Evolutionary conservation across 2,888 invertebrate genomes (phyloP), one percentile per base, ranked within the genome.

Genomic region (Tachina lurida): DNA sequence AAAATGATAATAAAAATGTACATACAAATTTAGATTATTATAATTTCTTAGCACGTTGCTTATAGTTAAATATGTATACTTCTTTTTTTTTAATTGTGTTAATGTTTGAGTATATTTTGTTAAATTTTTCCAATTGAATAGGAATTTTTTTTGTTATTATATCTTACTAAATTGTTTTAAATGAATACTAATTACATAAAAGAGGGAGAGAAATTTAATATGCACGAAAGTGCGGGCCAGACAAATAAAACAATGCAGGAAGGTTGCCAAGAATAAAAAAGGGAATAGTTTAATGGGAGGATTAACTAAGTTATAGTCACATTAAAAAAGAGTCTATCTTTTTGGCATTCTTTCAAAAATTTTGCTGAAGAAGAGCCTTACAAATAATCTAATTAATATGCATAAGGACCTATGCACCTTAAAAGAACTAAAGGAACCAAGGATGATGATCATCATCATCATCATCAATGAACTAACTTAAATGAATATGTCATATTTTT

Each of bases 41-140:
- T 83, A 75, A 86, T 86, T 86, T 86, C 85, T 86, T 86, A 82
- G 82, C 86, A 86, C 86, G 86, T 86, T 85, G 60, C 62, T 80
- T 19, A 52, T 41, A 60, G 7, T 31, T 7, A 31, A 31, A 31
- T 31, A 31, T 31, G 5, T 31, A 31, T 31, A n/a, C 43, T 54
- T 60, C 52, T 83, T 60, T 63, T 60, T 58, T 71, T 22, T 41
- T n/a, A 58, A 41, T 47, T 75, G 62, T 68, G 49, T 12, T 31
- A 68, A 75, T 68, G 56, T 56, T 75, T 65, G 71, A 19, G 31
- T 60, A 3, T 67, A 12, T 76, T 60, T 56, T 62, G 19, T 41
- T 47, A n/a, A 12, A 84, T 58, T 79, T 85, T 86, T 86, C 82
- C 85, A 86, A 71, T 86, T 86, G 75, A 31, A 86, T 71, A 76